Percentiles rank a stretch among this genome's conserved stretches.
phyloP scores from a whole-genome alignment of 2,113 vertebrate species.

The Leptosomus discolor region DNA sequence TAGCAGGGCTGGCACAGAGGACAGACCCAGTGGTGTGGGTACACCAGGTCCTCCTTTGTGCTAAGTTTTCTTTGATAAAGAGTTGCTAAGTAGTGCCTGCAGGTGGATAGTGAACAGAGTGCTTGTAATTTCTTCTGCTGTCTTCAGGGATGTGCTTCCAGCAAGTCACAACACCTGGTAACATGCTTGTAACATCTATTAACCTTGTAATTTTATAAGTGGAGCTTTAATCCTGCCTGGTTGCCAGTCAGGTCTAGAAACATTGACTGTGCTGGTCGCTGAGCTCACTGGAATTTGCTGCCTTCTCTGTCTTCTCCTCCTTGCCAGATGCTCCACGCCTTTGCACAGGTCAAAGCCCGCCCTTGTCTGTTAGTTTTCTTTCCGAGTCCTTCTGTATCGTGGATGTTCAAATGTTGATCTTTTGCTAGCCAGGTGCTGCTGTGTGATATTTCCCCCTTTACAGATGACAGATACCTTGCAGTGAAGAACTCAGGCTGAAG shows the following conservation, averaged over 20 bases:
- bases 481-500: background rate
- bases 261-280: rapidly evolving
- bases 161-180: constrained; percentile 21
- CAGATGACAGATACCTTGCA: background rate
- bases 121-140: constrained; percentile 16
- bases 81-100: background rate
- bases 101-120: background rate
- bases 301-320: background rate
- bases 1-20: background rate
- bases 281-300: background rate
- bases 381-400: rapidly evolving
- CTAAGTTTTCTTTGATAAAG: background rate
- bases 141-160: constrained; percentile 21
- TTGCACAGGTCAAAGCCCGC: background rate
- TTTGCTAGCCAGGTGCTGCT: background rate
- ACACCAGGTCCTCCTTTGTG: background rate
- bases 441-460: background rate
- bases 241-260: background rate
- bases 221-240: background rate
- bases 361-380: background rate
- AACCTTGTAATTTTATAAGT: constrained; percentile 30
- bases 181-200: background rate
- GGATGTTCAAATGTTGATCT: background rate
- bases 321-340: background rate
- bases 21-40: background rate